These are phyloP conservation scores for Nasonia longicornis DNA, from an alignment of 1,140 invertebrate species.

Conservation along the genomic window DNA sequence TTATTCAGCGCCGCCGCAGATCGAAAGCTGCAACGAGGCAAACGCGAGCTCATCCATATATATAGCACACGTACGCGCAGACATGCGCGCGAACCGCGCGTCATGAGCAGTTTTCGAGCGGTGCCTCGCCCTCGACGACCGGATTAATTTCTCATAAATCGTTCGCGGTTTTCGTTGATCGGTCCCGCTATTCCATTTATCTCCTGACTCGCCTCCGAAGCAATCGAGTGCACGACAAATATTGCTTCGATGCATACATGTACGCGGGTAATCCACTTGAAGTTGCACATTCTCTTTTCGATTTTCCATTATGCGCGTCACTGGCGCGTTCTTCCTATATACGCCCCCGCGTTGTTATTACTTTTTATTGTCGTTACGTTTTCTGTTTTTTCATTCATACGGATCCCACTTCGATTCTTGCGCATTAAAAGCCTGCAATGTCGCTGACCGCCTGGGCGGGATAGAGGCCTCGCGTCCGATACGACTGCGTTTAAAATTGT, in stretches of 20 bases:
- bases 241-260: not conserved
- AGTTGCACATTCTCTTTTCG: not conserved
- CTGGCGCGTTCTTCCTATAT: not conserved
- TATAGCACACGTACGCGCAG: not conserved
- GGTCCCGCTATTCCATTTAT: conserved; percentile 34
- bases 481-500: not conserved
- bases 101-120: conserved; percentile 7
- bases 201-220: conserved; percentile 3
- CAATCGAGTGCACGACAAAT: conserved; percentile 29
- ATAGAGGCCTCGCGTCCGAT: not conserved
- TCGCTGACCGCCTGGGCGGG: not conserved
- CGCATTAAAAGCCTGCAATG: not conserved
- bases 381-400: too few relatives aligned
- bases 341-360: too few relatives aligned
- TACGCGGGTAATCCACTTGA: not conserved
- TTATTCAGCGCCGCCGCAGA: not conserved
- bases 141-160: conserved; percentile 45
- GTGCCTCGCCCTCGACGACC: not conserved
- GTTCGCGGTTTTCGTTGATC: conserved; percentile 38
- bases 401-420: not conserved
- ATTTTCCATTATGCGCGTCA: not conserved
- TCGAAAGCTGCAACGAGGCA: conserved; percentile 6
- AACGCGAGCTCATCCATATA: too few relatives aligned
- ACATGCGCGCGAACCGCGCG: not conserved
- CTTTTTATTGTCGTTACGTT: too few relatives aligned